These are phyloP conservation scores for Neogobius melanostomus DNA, from an alignment of 2,113 vertebrate species.

Conservation along the genomic window DNA sequence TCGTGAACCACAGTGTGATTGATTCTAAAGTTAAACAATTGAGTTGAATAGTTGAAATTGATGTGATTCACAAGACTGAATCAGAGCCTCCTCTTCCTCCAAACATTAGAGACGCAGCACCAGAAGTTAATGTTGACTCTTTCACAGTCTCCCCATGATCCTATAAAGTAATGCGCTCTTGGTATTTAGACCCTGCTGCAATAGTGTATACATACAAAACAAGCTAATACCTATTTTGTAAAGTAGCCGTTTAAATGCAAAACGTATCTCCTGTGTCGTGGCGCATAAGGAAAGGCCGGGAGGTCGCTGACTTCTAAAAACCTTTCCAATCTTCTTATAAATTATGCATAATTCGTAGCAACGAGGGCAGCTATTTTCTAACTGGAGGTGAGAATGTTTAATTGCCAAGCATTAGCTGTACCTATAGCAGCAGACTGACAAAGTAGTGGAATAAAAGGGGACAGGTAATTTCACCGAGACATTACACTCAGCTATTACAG, in stretches of 20 bases:
- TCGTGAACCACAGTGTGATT: too few species aligned
- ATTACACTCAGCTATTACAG: background rate
- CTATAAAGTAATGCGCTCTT: too few species aligned
- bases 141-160: too few species aligned
- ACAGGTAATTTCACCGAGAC: conserved; percentile 1
- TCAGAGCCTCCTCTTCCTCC: too few species aligned
- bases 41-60: too few species aligned
- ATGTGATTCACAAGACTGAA: too few species aligned
- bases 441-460: background rate
- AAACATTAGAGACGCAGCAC: too few species aligned
- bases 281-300: background rate
- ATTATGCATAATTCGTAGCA: background rate
- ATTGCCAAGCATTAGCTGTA: background rate
- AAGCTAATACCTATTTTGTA: background rate
- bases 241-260: background rate
- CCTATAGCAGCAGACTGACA: conserved; percentile 1
- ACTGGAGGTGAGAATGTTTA: background rate
- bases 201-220: background rate
- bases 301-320: background rate
- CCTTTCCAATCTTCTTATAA: conserved; percentile 6
- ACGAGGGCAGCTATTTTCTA: background rate
- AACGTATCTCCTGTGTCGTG: background rate
- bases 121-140: too few species aligned
- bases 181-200: too few species aligned
- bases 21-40: too few species aligned